These are phyloP conservation scores for Cassiopea andromeda DNA, from an alignment of 30 jellyfish, hydroid and myxozoan species.

Conservation along the genomic window DNA sequence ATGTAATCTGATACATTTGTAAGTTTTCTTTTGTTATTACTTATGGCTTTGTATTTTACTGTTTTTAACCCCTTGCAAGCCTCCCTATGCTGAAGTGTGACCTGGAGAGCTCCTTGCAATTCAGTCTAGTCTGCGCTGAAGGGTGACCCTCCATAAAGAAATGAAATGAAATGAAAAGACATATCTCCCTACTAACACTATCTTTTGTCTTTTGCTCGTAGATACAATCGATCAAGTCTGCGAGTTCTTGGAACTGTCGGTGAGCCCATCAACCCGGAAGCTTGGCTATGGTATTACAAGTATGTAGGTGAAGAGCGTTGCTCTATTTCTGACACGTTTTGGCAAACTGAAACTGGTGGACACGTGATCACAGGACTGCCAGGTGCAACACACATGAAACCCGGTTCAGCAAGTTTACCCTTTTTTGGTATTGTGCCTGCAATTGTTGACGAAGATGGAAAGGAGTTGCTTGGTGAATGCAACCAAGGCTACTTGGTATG, in stretches of 20 bases:
- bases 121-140: no score
- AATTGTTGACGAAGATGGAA: conserved; percentile 95
- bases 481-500: conserved; percentile 91
- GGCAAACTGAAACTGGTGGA: conserved; percentile 99
- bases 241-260: conserved; percentile 98
- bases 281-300: conserved; percentile 99
- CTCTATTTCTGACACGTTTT: conserved; percentile 89
- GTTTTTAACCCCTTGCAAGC: no score
- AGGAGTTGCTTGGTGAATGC: conserved; percentile 78
- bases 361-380: conserved; percentile 99
- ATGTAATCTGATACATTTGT: no score
- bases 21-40: no score
- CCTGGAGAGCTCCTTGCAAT: no score
- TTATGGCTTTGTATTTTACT: no score
- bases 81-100: no score
- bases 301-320: conserved; percentile 90
- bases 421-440: conserved; percentile 98
- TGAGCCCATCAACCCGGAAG: conserved; percentile 99
- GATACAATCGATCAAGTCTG: conserved; percentile 87
- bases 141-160: no score
- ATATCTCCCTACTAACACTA: no score
- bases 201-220: not conserved
- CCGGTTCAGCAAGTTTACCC: conserved; percentile 99
- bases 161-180: no score
- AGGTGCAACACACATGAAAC: conserved; percentile 97